Conservation (phyloP, 2,797 vertebrate genomes). For the Malurus leucopterus region DNA sequence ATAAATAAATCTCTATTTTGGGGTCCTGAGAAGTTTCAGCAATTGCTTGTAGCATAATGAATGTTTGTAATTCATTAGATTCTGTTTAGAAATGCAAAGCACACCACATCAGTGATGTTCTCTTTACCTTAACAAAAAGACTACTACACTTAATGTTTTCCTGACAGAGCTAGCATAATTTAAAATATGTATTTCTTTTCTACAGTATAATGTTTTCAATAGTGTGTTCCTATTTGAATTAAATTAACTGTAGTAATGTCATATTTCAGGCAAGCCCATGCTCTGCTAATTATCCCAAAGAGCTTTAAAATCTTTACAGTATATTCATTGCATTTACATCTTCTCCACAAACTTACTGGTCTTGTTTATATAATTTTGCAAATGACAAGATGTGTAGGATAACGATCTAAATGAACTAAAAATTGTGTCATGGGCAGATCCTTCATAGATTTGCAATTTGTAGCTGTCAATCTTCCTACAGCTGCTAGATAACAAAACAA, state of each 20-base stretch:
- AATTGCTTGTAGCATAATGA: conserved; percentile 67
- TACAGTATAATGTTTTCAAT: conserved; percentile 2
- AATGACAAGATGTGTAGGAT: conserved; percentile 40
- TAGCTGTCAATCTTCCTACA: conserved; percentile 64
- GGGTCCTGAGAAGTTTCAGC: conserved; percentile 71
- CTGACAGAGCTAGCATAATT: conserved; percentile 39
- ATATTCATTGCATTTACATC: conserved; percentile 29
- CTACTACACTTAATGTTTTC: conserved; percentile 50
- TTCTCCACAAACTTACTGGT: conserved; percentile 24
- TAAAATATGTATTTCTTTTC: conserved; percentile 33
- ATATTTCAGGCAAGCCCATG: background rate
- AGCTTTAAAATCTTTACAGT: conserved; percentile 30
- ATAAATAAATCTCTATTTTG: conserved; percentile 73
- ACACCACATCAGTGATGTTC: conserved; percentile 68
- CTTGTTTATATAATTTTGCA: conserved; percentile 54
- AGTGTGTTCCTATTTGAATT: conserved; percentile 3
- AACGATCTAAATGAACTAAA: conserved; percentile 54
- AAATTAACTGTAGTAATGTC: conserved; percentile 2
- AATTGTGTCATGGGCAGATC: conserved; percentile 44
- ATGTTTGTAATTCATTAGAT: conserved; percentile 72
- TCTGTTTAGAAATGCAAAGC: conserved; percentile 73
- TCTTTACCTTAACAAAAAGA: conserved; percentile 65
- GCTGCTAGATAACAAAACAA: conserved; percentile 71
- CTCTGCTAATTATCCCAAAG: conserved; percentile 33
- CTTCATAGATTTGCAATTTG: conserved; percentile 58